Conservation (phyloP, 2,797 vertebrate species). For the Spatula versicolor region DNA sequence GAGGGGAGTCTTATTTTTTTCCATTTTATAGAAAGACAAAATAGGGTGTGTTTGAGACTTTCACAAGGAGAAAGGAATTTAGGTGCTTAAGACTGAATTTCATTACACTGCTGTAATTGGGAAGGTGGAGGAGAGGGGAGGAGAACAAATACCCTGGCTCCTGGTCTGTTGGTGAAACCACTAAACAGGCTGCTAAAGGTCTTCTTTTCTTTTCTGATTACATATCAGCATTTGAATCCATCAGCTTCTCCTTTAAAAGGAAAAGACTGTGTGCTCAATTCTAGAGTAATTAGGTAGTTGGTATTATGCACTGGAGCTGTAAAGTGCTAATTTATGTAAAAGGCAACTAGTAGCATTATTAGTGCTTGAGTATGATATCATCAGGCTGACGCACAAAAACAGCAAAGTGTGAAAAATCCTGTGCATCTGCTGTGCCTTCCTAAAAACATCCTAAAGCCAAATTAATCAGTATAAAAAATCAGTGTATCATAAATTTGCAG, state of each 20-base stretch:
- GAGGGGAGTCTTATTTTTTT: neutral
- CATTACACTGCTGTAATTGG: neutral
- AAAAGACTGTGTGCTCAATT: conserved; percentile 43
- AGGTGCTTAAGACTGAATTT: neutral
- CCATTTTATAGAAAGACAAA: neutral
- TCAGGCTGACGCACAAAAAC: conserved; percentile 26
- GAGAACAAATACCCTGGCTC: conserved; percentile 9
- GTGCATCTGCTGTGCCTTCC: conserved; percentile 4
- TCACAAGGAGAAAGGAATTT: conserved; percentile 9
- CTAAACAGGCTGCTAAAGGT: conserved; percentile 35
- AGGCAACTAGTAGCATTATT: conserved; percentile 28
- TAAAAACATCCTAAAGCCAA: conserved; percentile 21
- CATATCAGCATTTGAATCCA: conserved; percentile 39
- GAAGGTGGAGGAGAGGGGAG: neutral
- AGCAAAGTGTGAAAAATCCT: conserved; percentile 46
- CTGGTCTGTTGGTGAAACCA: conserved; percentile 22
- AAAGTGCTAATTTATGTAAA: conserved; percentile 70
- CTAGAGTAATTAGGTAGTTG: conserved; percentile 62
- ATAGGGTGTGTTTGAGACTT: neutral
- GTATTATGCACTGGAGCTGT: conserved; percentile 52
- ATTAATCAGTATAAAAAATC: conserved; percentile 24
- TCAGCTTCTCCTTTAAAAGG: conserved; percentile 55
- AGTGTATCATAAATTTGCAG: neutral
- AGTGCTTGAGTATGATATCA: conserved; percentile 60
- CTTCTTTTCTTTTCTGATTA: conserved; percentile 59